Conservation (phyloP, 2,797 vertebrate genomes). For the Chelidonichthys spinosus region DNA sequence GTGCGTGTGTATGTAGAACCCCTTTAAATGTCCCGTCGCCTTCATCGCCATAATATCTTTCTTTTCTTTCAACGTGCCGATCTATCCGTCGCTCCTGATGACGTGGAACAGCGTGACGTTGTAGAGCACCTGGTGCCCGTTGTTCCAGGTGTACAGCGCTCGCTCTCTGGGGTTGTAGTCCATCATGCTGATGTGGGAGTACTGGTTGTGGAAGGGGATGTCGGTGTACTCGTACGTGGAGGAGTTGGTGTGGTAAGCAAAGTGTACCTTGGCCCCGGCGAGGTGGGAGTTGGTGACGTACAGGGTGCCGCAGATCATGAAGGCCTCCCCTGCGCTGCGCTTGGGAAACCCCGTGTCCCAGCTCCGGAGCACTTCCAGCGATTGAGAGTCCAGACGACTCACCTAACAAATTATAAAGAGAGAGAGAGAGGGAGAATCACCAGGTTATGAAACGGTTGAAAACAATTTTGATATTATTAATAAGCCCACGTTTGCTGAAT, state of each 20-base stretch:
- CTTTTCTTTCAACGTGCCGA: not conserved
- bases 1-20: conserved; percentile 8
- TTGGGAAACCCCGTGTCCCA: conserved; percentile 98
- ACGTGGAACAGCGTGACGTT: conserved; percentile 96
- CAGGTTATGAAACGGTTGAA: not conserved
- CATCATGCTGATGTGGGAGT: conserved; percentile 99
- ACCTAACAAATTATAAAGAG: conserved; percentile 74
- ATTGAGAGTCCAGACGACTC: conserved; percentile 90
- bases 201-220: conserved; percentile 97
- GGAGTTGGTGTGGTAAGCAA: conserved; percentile 94
- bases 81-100: conserved; percentile 83
- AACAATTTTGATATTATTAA: not conserved
- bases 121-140: conserved; percentile 97
- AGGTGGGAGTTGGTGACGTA: conserved; percentile 98
- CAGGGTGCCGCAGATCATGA: conserved; percentile 96
- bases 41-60: not conserved
- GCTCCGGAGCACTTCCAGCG: conserved; percentile 90
- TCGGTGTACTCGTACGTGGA: conserved; percentile 96
- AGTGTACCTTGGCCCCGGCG: conserved; percentile 97
- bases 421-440: not conserved
- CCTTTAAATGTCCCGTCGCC: not conserved
- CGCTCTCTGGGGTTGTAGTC: conserved; percentile 96
- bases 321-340: conserved; percentile 95
- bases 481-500: not conserved
- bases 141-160: conserved; percentile 97